Base-by-base conservation (phyloP, 2,888 invertebrate genomes). In the Drosophila nigricruria region DNA sequence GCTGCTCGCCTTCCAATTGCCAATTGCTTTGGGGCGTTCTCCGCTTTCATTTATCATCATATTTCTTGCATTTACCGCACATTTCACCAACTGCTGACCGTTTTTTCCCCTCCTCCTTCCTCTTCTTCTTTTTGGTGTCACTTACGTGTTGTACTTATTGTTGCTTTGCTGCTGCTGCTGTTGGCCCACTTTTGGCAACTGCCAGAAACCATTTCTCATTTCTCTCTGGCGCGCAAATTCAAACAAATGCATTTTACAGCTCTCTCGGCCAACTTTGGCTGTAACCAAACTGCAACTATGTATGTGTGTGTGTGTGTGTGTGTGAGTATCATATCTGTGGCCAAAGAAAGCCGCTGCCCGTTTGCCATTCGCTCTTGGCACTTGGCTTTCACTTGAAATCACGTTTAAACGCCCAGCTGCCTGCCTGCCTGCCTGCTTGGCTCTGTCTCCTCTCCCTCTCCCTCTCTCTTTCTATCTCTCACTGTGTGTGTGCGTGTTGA, bases 11-110 rank as follows among this genome's bases (percentile, higher is more conserved):
- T 54, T 45, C 30, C 59, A 59, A 68, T 68, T 68, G 68, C 20
- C 50, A 43, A 40, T 45, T 45, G 42, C 20, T 70, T 56, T 56
- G 50, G 57, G 20, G 27, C 50, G 54, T 56, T 61, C 49, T 53
- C 65, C 36, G 82, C 82, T 70, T 80, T 73, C 84, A 84, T 87
- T 84, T 84, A 84, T 87, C 87, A 80, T 86, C 77, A 86, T 82
- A 75, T 70, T 84, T 87, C 74, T 80, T 81, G 79, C 77, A 82
- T 82, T 82, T 79, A 69, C 77, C 77, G 77, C 79, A 81, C 81
- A 83, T 84, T 84, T 84, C 73, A 81, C 84, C 81, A 81, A 72
- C 75, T 70, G 67, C 45, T 70, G 64, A 52, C 42, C 70, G 25
- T 30, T 58, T 70, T 78, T 75, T 66, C 5, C n/a, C 16, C 32